Percentiles rank a stretch among this genome's conserved stretches.
Evolutionary conservation across 2,888 invertebrate genomes (phyloP).

Genomic region (Drosophila phalerata): DNA sequence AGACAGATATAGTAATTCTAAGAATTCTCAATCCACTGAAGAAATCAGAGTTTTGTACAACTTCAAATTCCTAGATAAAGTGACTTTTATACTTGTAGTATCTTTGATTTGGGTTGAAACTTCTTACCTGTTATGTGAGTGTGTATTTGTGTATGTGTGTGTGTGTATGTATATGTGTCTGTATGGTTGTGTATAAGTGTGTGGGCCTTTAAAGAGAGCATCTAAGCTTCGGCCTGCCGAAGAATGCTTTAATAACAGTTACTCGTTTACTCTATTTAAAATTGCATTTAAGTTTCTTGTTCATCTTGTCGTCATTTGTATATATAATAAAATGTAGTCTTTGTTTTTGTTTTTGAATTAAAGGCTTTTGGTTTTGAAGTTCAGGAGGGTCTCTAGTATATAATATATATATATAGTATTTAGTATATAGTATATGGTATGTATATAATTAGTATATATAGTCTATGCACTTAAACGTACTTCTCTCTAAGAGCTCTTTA

Average conservation of each 20-base stretch:
- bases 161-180: conserved; percentile 21
- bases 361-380: conserved; percentile 77
- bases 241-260: conserved; percentile 51
- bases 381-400: conserved; percentile 64
- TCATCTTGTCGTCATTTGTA: conserved; percentile 50
- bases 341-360: conserved; percentile 70
- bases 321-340: conserved; percentile 82
- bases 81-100: conserved; percentile 19
- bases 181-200: conserved; percentile 12
- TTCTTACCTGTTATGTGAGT: conserved; percentile 23
- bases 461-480: conserved; percentile 49
- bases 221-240: conserved; percentile 74
- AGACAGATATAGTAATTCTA: conserved; percentile 13
- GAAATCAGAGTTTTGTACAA: neutral
- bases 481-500: conserved; percentile 39
- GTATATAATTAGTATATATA: conserved; percentile 43
- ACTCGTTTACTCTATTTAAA: conserved; percentile 44
- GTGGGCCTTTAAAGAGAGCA: conserved; percentile 51
- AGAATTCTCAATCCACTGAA: conserved; percentile 11
- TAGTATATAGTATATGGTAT: conserved; percentile 28
- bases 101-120: conserved; percentile 18
- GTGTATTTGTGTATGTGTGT: conserved; percentile 17
- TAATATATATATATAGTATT: conserved; percentile 40
- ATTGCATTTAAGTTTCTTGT: conserved; percentile 44
- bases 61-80: conserved; percentile 11